Percentiles rank a stretch among this genome's conserved stretches.
Conservation (phyloP, 2,113 vertebrate genomes). For the Okapia johnstoni region DNA sequence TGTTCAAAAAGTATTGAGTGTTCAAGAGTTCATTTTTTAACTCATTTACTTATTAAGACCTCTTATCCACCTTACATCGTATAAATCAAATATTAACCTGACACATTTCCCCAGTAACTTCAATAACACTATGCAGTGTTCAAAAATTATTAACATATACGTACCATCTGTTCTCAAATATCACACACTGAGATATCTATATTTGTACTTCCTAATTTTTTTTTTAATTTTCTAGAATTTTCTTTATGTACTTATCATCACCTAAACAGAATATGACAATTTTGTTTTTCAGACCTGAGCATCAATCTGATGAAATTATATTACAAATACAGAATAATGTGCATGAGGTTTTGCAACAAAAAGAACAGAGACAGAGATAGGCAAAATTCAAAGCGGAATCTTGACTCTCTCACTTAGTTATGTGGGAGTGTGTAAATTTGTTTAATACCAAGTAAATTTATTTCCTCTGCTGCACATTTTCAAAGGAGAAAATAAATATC, state of each 20-base stretch:
- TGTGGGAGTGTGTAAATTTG: not conserved
- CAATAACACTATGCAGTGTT: not conserved
- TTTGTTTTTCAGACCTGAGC: not conserved
- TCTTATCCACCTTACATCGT: not conserved
- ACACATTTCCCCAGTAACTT: not conserved
- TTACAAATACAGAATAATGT: not conserved
- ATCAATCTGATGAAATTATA: not conserved
- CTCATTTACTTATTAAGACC: not conserved
- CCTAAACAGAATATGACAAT: not conserved
- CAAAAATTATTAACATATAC: conserved; percentile 42
- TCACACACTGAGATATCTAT: conserved; percentile 18
- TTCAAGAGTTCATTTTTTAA: not conserved
- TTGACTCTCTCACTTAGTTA: not conserved
- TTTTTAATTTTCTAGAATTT: not conserved
- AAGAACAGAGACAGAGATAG: not conserved
- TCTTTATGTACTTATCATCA: not conserved
- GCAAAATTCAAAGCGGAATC: not conserved
- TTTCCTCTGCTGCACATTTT: not conserved
- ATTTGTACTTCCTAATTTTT: not conserved
- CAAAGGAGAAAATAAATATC: not conserved
- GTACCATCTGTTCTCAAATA: conserved; percentile 51
- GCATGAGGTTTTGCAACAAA: not conserved
- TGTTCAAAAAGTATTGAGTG: not conserved
- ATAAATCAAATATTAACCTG: not conserved
- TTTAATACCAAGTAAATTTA: not conserved